phyloP scores from a whole-genome alignment of 2,797 vertebrate genomes.

The Morus bassanus region DNA sequence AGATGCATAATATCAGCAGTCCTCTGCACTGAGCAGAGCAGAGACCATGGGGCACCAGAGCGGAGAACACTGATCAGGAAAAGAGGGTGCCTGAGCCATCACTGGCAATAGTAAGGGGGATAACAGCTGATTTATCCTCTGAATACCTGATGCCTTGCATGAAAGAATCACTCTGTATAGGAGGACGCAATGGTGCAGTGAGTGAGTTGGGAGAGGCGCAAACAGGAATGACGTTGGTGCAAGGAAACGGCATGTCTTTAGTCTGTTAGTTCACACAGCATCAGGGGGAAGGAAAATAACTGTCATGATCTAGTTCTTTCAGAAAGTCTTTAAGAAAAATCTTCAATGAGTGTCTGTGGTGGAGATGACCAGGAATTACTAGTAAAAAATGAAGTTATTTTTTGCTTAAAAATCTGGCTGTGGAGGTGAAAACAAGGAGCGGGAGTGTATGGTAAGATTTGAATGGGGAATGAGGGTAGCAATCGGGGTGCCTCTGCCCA shows the following conservation, averaged over 20 bases:
- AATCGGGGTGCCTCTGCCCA: neutral
- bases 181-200: neutral
- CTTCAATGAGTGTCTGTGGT: neutral
- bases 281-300: neutral
- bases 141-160: neutral
- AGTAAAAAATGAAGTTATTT: neutral
- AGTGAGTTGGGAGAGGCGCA: neutral
- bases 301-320: neutral
- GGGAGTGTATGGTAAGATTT: neutral
- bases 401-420: neutral
- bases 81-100: neutral
- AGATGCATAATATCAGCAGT: rapidly evolving
- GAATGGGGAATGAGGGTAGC: neutral
- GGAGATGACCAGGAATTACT: neutral
- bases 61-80: neutral
- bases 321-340: neutral
- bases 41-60: neutral
- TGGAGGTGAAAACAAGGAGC: neutral
- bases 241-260: rapidly evolving
- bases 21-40: neutral
- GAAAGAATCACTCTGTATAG: neutral
- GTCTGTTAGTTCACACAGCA: neutral
- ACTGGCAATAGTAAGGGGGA: rapidly evolving
- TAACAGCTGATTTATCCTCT: neutral
- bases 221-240: neutral